A percentile compares a stretch with the other conserved stretches of the same genome.
Evolutionary conservation across 2,888 invertebrate species (phyloP).

Genomic region (Timema cristinae): DNA sequence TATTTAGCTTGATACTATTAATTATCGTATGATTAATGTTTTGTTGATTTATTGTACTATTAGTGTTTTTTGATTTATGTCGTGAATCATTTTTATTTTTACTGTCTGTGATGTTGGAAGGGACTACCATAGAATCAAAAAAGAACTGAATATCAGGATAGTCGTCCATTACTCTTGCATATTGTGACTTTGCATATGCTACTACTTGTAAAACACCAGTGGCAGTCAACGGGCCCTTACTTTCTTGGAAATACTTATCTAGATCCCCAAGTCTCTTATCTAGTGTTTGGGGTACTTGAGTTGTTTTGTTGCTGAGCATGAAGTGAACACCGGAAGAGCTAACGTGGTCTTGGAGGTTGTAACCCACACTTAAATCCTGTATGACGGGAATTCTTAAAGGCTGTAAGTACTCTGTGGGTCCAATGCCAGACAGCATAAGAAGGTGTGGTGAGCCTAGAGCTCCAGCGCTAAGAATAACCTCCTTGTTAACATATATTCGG

Average conservation of each 20-base stretch:
- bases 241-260: constrained; percentile 41
- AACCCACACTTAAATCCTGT: neutral
- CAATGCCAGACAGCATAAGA: neutral
- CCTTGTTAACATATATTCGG: neutral
- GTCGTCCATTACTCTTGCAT: constrained; percentile 21
- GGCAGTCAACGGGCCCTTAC: constrained; percentile 44
- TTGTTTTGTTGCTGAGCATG: constrained; percentile 24
- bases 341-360: constrained; percentile 6
- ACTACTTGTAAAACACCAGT: constrained; percentile 40
- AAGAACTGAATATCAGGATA: constrained; percentile 31
- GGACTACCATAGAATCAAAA: constrained; percentile 26
- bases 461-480: constrained; percentile 3
- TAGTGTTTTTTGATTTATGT: neutral
- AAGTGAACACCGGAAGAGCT: neutral
- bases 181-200: constrained; percentile 25
- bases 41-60: neutral
- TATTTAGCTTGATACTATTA: too few species aligned
- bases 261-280: constrained; percentile 38
- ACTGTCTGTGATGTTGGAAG: constrained; percentile 9
- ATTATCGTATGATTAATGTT: neutral
- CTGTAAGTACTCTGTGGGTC: neutral
- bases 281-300: constrained; percentile 13
- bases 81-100: neutral
- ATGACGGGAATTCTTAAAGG: neutral
- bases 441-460: neutral